These are phyloP conservation scores for Rana temporaria DNA, from an alignment of 2,113 vertebrate species.

Conservation along the genomic window DNA sequence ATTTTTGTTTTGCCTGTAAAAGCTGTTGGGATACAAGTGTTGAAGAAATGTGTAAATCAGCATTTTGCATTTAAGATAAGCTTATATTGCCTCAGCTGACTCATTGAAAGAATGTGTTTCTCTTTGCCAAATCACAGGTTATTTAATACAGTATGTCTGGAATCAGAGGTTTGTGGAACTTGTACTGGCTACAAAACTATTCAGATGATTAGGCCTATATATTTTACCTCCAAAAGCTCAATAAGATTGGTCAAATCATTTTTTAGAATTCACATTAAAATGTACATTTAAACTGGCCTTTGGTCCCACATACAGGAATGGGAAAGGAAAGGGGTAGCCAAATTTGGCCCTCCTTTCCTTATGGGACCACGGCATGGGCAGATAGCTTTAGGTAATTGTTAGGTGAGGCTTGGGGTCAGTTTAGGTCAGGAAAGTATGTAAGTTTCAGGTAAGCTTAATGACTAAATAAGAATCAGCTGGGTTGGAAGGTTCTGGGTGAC, in stretches of 20 bases:
- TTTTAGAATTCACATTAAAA: not conserved
- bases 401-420: too few relatives aligned
- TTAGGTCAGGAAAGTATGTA: too few relatives aligned
- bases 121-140: slow-evolving; percentile 70
- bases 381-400: too few relatives aligned
- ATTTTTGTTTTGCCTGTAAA: slow-evolving; percentile 1
- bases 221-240: slow-evolving; percentile 65
- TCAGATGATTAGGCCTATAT: slow-evolving; percentile 68
- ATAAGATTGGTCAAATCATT: not conserved
- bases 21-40: slow-evolving; percentile 5
- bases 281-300: too few relatives aligned
- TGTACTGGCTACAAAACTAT: slow-evolving; percentile 68
- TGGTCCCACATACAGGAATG: too few relatives aligned
- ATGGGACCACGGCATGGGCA: too few relatives aligned
- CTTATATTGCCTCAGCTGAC: slow-evolving; percentile 71
- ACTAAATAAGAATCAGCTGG: too few relatives aligned
- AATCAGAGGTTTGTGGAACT: slow-evolving; percentile 67
- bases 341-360: too few relatives aligned
- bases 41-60: slow-evolving; percentile 54
- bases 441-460: too few relatives aligned
- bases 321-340: too few relatives aligned
- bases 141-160: slow-evolving; percentile 72
- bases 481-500: too few relatives aligned
- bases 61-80: slow-evolving; percentile 63
- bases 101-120: slow-evolving; percentile 67